Percentiles rank a stretch among this genome's conserved stretches.
Conservation (phyloP, 2,888 invertebrate genomes). For the Nephrocerus scutellatus region DNA sequence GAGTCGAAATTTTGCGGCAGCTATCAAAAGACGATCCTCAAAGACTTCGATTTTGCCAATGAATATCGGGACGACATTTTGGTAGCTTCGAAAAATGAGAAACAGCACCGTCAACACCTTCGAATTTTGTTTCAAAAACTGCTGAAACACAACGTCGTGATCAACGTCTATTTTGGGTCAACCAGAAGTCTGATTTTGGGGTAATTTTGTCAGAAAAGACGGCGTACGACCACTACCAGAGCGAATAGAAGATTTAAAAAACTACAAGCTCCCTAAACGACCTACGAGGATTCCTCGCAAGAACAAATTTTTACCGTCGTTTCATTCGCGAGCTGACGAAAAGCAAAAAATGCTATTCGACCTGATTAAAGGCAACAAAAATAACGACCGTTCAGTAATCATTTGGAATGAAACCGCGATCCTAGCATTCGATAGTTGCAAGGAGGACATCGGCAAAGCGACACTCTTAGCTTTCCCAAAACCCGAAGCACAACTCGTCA, state of each 20-base stretch:
- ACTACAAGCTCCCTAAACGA: conserved; percentile 17
- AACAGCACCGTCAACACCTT: conserved; percentile 24
- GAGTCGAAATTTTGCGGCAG: too few species aligned
- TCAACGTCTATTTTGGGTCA: conserved; percentile 21
- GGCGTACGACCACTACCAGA: conserved; percentile 16
- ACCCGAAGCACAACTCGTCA: too few species aligned
- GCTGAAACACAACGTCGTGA: conserved; percentile 19
- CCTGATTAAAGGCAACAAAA: conserved; percentile 13
- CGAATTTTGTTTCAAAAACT: conserved; percentile 22
- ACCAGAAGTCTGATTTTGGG: conserved; percentile 16
- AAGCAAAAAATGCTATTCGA: conserved; percentile 9
- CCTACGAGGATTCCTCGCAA: too few species aligned
- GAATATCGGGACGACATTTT: conserved; percentile 31
- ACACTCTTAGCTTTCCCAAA: too few species aligned
- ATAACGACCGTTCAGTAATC: too few species aligned
- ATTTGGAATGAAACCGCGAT: too few species aligned
- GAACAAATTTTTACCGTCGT: too few species aligned
- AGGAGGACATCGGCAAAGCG: too few species aligned
- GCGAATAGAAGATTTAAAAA: conserved; percentile 15
- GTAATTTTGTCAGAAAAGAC: conserved; percentile 11
- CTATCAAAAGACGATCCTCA: too few species aligned
- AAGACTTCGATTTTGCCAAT: conserved; percentile 17
- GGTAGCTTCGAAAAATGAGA: conserved; percentile 22
- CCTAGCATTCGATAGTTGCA: too few species aligned
- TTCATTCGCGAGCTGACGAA: conserved; percentile 11